phyloP scores from a whole-genome alignment of 2,113 vertebrate species.

The Acanthisitta chloris region DNA sequence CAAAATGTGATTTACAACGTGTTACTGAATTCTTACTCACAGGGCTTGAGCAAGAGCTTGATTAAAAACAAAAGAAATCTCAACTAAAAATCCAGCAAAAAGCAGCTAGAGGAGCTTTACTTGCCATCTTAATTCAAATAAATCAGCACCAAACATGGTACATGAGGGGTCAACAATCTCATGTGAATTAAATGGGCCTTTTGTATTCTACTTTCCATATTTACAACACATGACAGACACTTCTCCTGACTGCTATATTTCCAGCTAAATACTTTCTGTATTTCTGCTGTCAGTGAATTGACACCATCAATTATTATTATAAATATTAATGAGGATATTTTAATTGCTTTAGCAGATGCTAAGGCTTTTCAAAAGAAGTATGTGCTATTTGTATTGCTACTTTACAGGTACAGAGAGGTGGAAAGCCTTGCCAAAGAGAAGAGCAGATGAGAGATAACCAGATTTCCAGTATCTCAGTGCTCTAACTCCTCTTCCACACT shows the following conservation, averaged over 20 bases:
- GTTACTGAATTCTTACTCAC: constrained; percentile 43
- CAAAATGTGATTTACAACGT: constrained; percentile 57
- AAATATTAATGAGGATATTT: constrained; percentile 1
- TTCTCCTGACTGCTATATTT: not conserved
- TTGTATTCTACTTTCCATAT: constrained; percentile 32
- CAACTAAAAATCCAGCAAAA: not conserved
- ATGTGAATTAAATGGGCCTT: constrained; percentile 8
- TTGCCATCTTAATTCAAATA: constrained; percentile 52
- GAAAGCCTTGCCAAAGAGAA: not conserved
- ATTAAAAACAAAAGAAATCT: constrained; percentile 61
- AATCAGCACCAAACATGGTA: constrained; percentile 10
- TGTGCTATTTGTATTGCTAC: not conserved
- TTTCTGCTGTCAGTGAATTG: constrained; percentile 18
- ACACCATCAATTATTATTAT: not conserved
- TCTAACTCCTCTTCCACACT: not conserved
- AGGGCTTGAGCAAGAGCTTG: constrained; percentile 25
- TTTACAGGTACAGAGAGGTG: not conserved
- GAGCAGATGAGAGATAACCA: not conserved
- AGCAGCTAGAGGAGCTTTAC: not conserved
- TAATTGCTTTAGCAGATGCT: constrained; percentile 20
- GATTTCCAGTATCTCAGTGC: not conserved
- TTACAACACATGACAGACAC: constrained; percentile 3
- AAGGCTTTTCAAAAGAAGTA: not conserved
- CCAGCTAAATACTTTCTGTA: not conserved
- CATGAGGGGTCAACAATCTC: not conserved